Percentiles rank a stretch among this genome's conserved stretches.
phyloP scores from a whole-genome alignment of 37 sponge, comb jelly and placozoan species.

The Diacarnus erythraeanus region DNA sequence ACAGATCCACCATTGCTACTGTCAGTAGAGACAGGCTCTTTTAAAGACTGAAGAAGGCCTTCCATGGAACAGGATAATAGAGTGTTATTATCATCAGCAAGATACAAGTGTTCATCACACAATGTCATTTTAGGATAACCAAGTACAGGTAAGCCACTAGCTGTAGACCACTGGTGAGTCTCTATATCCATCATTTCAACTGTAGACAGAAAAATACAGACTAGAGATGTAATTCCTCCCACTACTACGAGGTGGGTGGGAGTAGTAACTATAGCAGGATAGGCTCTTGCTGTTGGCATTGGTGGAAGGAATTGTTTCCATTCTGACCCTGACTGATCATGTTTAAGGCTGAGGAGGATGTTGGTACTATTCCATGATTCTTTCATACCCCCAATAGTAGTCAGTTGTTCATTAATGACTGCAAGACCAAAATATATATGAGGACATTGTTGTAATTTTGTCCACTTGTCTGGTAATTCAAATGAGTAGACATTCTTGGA shows the following conservation, averaged over 20 bases:
- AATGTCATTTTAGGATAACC: no score
- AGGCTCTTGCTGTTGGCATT: neutral
- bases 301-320: neutral
- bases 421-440: neutral
- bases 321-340: neutral
- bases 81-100: no score
- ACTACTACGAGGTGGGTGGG: conserved; percentile 1
- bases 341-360: neutral
- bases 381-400: neutral
- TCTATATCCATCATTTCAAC: neutral
- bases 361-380: neutral
- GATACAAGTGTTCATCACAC: no score
- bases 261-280: neutral
- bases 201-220: no score
- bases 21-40: no score
- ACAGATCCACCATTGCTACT: no score
- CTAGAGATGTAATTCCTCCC: neutral
- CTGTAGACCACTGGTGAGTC: neutral
- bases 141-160: neutral
- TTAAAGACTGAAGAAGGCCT: no score
- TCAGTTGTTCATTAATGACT: neutral
- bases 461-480: neutral
- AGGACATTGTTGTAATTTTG: neutral
- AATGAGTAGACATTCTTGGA: neutral
- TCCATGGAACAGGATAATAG: no score